Conservation (phyloP, 2,797 vertebrate genomes). For the Petrocephalus schoutedeni region DNA sequence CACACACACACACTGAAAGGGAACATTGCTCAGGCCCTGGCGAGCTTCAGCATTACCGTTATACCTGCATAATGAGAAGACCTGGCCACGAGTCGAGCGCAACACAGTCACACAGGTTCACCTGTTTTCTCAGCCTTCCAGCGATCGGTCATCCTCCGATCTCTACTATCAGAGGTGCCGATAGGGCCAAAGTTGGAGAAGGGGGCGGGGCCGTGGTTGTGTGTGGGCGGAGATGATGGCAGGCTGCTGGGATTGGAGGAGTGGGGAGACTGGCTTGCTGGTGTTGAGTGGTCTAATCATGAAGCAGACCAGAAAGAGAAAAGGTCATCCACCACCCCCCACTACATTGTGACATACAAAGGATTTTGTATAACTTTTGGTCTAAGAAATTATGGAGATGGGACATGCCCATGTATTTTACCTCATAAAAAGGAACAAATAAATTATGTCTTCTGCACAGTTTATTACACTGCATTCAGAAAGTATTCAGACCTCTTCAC, state of each 20-base stretch:
- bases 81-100: background rate
- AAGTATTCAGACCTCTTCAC: too few relatives aligned
- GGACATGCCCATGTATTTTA: background rate
- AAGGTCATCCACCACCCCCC: background rate
- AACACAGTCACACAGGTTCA: constrained; percentile 32
- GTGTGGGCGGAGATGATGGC: constrained; percentile 92
- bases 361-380: background rate
- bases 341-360: background rate
- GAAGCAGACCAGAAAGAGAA: constrained; percentile 14
- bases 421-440: background rate
- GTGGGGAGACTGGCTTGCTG: constrained; percentile 96
- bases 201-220: constrained; percentile 83
- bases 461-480: background rate
- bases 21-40: background rate
- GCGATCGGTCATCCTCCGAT: constrained; percentile 79
- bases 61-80: background rate
- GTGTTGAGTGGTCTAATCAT: constrained; percentile 89
- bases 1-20: background rate
- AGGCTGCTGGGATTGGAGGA: constrained; percentile 97
- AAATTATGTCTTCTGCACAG: background rate
- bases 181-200: constrained; percentile 96
- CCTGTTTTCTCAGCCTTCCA: constrained; percentile 95
- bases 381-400: background rate
- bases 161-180: constrained; percentile 86
- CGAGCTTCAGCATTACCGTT: background rate